Percentiles rank a stretch among this genome's conserved stretches.
Conservation (phyloP, 2,113 vertebrate genomes). For the Oryzias javanicus region DNA sequence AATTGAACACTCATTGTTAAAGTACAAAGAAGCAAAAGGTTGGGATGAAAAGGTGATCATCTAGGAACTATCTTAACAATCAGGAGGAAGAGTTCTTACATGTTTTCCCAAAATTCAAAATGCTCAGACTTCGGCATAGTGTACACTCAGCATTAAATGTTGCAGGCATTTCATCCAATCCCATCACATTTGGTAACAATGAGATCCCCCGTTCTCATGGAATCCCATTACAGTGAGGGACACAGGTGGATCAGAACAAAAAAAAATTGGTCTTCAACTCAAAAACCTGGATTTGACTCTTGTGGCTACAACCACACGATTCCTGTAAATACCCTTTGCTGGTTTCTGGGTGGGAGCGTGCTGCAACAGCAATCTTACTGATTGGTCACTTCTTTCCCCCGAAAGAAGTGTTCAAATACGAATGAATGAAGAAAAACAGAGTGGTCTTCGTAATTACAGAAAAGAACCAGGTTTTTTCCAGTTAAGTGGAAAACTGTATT, state of each 20-base stretch:
- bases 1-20: too few relatives aligned
- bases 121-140: background rate
- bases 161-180: conserved; percentile 15
- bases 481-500: background rate
- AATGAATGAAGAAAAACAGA: background rate
- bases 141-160: background rate
- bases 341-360: background rate
- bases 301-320: background rate
- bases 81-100: too few relatives aligned
- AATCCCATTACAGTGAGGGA: background rate
- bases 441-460: background rate
- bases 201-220: conserved; percentile 5
- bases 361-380: background rate
- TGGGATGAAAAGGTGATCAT: too few relatives aligned
- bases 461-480: conserved; percentile 5
- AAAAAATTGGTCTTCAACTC: conserved; percentile 8
- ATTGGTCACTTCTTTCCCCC: background rate
- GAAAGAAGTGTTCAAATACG: background rate
- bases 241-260: background rate
- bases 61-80: too few relatives aligned
- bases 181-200: conserved; percentile 3
- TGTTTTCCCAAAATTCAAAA: too few relatives aligned
- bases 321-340: background rate
- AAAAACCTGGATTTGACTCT: conserved; percentile 3
- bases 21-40: too few relatives aligned